Evolutionary conservation across 1,140 invertebrate genomes (phyloP).

Genomic region (Portunus trituberculatus): DNA sequence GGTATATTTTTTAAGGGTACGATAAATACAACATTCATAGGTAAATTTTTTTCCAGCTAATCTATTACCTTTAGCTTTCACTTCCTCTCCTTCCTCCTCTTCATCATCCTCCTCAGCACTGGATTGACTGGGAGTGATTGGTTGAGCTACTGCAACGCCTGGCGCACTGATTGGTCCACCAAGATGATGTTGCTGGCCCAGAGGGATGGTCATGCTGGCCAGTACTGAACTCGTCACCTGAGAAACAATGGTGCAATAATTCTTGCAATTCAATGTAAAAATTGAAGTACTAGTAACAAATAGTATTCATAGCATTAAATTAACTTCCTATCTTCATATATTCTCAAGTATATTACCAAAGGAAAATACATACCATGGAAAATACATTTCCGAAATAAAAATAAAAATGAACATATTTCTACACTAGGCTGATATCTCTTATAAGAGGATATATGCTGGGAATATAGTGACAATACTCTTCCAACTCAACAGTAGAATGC

Average conservation of each 20-base stretch:
- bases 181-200: constrained; percentile 61
- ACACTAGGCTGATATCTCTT: too few relatives aligned
- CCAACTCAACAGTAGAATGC: too few relatives aligned
- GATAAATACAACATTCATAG: too few relatives aligned
- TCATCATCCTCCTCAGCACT: constrained; percentile 70
- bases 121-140: constrained; percentile 63
- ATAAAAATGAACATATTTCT: too few relatives aligned
- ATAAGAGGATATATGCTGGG: too few relatives aligned
- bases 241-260: not conserved
- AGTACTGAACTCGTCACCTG: constrained; percentile 68
- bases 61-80: constrained; percentile 80
- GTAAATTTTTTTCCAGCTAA: too few relatives aligned
- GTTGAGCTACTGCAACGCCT: constrained; percentile 65
- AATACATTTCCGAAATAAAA: too few relatives aligned
- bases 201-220: constrained; percentile 60
- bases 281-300: not conserved
- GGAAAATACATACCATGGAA: too few relatives aligned
- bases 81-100: constrained; percentile 52
- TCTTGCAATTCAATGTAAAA: not conserved
- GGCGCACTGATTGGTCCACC: constrained; percentile 70
- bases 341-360: too few relatives aligned
- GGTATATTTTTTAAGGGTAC: too few relatives aligned
- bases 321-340: too few relatives aligned
- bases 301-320: not conserved
- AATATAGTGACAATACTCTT: too few relatives aligned